Evolutionary conservation across 2,797 vertebrate species (phyloP).

Genomic region (Meriones psammophilus): DNA sequence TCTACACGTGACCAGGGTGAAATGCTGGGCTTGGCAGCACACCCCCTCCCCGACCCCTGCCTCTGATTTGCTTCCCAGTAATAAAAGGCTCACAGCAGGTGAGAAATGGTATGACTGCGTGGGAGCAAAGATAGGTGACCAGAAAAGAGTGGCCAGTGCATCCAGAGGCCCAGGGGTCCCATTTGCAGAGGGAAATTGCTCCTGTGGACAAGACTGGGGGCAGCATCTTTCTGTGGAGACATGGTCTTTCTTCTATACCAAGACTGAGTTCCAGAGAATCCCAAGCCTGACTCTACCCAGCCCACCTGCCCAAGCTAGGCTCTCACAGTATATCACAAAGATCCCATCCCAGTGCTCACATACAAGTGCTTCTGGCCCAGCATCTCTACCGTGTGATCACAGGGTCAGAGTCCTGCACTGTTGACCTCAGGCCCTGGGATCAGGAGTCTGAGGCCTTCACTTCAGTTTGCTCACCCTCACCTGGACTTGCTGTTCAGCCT

Average conservation of each 20-base stretch:
- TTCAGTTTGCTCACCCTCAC: neutral
- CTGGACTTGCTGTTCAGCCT: rapidly evolving
- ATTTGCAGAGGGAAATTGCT: neutral
- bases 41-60: rapidly evolving
- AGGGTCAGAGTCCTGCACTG: rapidly evolving
- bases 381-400: rapidly evolving
- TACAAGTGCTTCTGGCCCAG: rapidly evolving
- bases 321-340: rapidly evolving
- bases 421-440: rapidly evolving
- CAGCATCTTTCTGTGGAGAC: neutral
- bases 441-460: neutral
- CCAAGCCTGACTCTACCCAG: neutral
- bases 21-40: too few relatives aligned
- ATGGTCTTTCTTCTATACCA: neutral
- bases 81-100: neutral
- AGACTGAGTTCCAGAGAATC: neutral
- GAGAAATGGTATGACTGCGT: too few relatives aligned
- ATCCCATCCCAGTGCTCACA: neutral
- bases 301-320: neutral
- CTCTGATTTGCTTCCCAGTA: neutral
- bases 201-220: neutral
- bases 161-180: neutral
- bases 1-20: neutral
- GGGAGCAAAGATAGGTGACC: neutral
- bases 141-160: rapidly evolving